Base-by-base conservation (phyloP, 2,113 vertebrate species). In the Tychaedon coryphoeus region DNA sequence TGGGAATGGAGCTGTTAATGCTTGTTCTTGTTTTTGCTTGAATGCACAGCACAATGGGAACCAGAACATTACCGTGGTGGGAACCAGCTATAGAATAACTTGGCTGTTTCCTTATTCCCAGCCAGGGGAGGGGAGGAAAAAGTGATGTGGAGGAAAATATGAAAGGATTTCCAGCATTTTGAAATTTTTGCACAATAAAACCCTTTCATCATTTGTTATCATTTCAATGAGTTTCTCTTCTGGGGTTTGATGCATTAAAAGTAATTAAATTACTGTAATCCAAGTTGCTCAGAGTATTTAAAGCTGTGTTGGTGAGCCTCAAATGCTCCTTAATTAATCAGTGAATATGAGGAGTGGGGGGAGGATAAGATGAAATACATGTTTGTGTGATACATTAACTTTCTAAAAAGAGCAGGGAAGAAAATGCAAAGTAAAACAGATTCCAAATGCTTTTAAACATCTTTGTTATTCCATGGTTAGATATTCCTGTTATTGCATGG, bases 11-110 rank as follows among this genome's bases (percentile, higher is more conserved):
- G 79, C 78, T 88, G 58, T 78, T 65, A 92, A 74, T 86, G 80
- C 90, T 94, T 92, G 85, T 86, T 96, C 81, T 94, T 92, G 66
- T 87, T 94, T 89, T 92, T 93, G 96, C 94, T 76, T 97, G 82
- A 96, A 65, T 89, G 92, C 70, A 36, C 90, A 89, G 75, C 80
- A 96, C 79, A 79, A 12, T 97, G 92, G 92, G 86, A 86, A 86
- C 80, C 80, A 88, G 86, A 94, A 95, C 1, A 6, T 73, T 65
- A 42, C 2, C 2, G 25, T 93, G 92, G 84, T 95, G 85, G 89
- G 93, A 98, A 96, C 73, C 69, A 88, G 83, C 90, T 88, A 66
- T 96, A 96, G 74, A 93, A 93, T 95, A 94, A 93, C 89, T 88
- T 77, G 61, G 66, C 87, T 96, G 65, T 91, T 93, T 93, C 84